Evolutionary conservation across 1,140 invertebrate genomes (phyloP).

Genomic region (Leguminivora glycinivorella): DNA sequence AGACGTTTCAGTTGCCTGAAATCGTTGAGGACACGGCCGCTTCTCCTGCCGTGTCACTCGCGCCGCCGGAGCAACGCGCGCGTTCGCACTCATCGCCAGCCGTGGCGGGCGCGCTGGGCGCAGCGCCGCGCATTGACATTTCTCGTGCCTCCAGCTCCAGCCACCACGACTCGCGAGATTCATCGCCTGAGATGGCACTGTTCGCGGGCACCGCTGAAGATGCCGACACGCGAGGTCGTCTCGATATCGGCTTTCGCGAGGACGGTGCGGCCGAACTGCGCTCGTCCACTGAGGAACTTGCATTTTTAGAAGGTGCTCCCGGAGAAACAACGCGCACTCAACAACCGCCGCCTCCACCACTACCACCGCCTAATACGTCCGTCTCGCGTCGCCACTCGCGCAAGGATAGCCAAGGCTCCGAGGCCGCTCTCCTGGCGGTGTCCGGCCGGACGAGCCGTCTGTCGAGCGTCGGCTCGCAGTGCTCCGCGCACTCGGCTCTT

Average conservation of each 20-base stretch:
- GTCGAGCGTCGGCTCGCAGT: constrained; percentile 86
- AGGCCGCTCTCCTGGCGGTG: constrained; percentile 88
- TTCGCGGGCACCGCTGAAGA: constrained; percentile 58
- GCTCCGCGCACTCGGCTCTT: constrained; percentile 80
- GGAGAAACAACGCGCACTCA: constrained; percentile 35
- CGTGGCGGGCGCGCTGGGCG: constrained; percentile 73
- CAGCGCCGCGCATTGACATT: constrained; percentile 91
- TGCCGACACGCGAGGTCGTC: constrained; percentile 53
- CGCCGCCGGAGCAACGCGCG: constrained; percentile 54
- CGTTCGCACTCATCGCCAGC: constrained; percentile 63
- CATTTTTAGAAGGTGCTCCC: constrained; percentile 83
- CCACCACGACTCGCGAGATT: constrained; percentile 90
- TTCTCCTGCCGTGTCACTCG: constrained; percentile 41
- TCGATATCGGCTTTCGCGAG: constrained; percentile 83
- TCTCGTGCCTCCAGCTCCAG: constrained; percentile 92
- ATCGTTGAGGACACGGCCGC: constrained; percentile 81
- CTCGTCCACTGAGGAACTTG: constrained; percentile 91
- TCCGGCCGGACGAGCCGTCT: constrained; percentile 90
- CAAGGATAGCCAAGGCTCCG: constrained; percentile 88
- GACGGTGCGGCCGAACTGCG: constrained; percentile 89
- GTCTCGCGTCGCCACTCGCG: constrained; percentile 79
- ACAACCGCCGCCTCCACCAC: constrained; percentile 47
- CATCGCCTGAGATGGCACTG: constrained; percentile 88
- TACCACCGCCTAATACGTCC: constrained; percentile 29
- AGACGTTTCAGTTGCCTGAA: constrained; percentile 82